Evolutionary conservation across 2,113 vertebrate species (phyloP), one percentile per base, ranked within the genome.

Genomic region (Typhlomys cinereus): DNA sequence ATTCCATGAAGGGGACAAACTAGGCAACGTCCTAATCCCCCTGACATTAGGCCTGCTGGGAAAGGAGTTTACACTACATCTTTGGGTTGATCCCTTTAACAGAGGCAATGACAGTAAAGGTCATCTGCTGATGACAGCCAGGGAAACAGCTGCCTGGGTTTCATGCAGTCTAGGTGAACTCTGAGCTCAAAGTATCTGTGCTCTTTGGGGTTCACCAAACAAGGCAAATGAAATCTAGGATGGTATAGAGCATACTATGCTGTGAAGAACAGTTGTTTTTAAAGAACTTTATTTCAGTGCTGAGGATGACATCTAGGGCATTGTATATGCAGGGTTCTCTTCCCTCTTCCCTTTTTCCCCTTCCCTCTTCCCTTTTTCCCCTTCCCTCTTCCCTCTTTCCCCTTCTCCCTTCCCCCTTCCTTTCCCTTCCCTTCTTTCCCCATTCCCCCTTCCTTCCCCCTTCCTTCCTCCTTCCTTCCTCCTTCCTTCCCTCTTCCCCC

Each of bases 11-110:
- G 66, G 67, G 85, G 52, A 85, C 14, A 93, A 46, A 80, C 8
- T 92, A 93, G 83, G 82, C 93, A 93, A 83, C 39, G 11, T 84
- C 78, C 54, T 94, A 95, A 95, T 85, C 85, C 88, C 29, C 54
- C 23, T 52, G 39, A 41, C 59, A 70, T 64, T 29, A 14, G 48
- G 75, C 76, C 92, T 95, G 69, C 92, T 90, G 74, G 64, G 85
- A 88, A 95, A 36, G 39, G 88, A 92, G 64, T 95, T 96, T 54
- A 69, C n/a, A 92, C 52, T 31, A 85, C 52, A 50, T 88, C 78
- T 82, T 86, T 88, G 89, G 69, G 67, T 83, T 95, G 57, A 75
- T 86, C 82, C 71, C 50, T 75, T 0, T 1, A 85, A 64, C 41
- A 80, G 81, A 31, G 17, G 64, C 61, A 82, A 62, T 18, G 50